These are phyloP conservation scores for Lydus trimaculatus DNA, from an alignment of 2,888 invertebrate genomes.

Conservation along the genomic window DNA sequence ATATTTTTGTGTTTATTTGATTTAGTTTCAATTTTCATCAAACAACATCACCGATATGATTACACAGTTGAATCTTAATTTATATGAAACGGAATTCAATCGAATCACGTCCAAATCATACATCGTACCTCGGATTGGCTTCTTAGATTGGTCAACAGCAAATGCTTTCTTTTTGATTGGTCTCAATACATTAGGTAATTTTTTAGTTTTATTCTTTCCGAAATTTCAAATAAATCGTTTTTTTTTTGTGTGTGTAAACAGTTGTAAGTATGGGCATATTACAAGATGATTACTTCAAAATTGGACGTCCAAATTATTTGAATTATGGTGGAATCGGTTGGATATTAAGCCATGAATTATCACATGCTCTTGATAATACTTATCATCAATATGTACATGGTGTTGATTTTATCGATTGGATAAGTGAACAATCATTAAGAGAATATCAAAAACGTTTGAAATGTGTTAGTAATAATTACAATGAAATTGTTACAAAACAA, in stretches of 20 bases:
- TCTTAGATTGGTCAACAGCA: not conserved
- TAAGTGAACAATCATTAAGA: not conserved
- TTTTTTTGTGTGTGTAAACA: not conserved
- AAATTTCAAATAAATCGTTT: not conserved
- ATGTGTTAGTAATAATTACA: not conserved
- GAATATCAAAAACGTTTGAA: not conserved
- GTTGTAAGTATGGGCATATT: not conserved
- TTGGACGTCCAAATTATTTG: slow-evolving; percentile 5
- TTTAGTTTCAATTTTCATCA: not conserved
- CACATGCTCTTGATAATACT: not conserved
- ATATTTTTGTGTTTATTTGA: too few relatives aligned
- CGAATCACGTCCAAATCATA: not conserved
- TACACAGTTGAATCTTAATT: not conserved
- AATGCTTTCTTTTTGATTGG: not conserved
- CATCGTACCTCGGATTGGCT: not conserved
- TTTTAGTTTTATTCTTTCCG: not conserved
- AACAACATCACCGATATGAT: not conserved
- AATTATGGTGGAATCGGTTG: slow-evolving; percentile 9
- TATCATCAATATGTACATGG: not conserved
- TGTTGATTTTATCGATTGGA: not conserved
- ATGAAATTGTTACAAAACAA: not conserved
- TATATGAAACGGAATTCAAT: not conserved
- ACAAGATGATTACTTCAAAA: not conserved
- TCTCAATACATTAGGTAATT: not conserved
- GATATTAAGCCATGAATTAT: not conserved